Evolutionary conservation across 2,888 invertebrate species (phyloP), one percentile per base, ranked within the genome.

Genomic region (Cyclophora albipunctata): DNA sequence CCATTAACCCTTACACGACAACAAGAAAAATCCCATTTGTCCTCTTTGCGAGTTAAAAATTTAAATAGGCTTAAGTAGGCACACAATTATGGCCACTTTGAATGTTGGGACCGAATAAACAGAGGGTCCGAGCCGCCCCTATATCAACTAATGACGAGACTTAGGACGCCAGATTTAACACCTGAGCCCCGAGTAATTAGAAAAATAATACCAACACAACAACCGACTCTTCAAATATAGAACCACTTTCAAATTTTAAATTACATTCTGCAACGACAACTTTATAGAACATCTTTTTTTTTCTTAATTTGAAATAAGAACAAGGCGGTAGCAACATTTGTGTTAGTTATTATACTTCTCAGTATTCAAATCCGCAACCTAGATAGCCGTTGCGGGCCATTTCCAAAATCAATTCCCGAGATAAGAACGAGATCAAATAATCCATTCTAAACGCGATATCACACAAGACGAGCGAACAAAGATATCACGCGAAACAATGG

Each of bases 141-240:
- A 79, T 71, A 74, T 79, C 81, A 80, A 71, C 68, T 77, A 80
- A 80, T 81, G 82, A 82, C 75, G 72, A 70, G 72, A 75, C 67
- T 76, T 74, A 73, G 69, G 70, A 69, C 70, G 68, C 71, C 71
- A 67, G 64, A 69, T 64, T 67, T 58, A 62, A 64, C 83, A 84
- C 83, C 83, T 84, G 84, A 74, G 75, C 59, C 75, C 63, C 58
- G 63, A 53, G 47, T 60, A 67, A 64, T 65, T 62, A 60, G 59
- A 62, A 60, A 60, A 58, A 55, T 34, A 20, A 37, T 37, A n/a
- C n/a, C n/a, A n/a, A n/a, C n/a, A n/a, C n/a, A n/a, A n/a, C n/a
- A n/a, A n/a, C n/a, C n/a, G n/a, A n/a, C n/a, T n/a, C 20, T 20
- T 20, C 20, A 20, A 20, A 20, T 37, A 37, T 37, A 49, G 44